Conservation (phyloP, 53 echinoderm and acorn worm genomes). For the Hippasteria phrygiana region DNA sequence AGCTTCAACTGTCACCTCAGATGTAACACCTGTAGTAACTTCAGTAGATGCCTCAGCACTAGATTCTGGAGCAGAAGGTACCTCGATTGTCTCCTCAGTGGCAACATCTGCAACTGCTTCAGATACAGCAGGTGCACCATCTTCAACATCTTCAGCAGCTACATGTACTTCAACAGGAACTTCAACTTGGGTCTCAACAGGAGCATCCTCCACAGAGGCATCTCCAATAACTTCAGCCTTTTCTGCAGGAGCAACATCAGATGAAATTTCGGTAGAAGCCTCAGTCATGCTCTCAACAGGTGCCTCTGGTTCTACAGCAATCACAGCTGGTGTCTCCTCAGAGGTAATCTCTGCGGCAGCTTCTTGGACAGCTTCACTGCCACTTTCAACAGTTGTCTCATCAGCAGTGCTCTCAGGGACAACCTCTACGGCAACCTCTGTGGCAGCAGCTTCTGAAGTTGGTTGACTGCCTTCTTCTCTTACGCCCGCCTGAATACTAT, state of each 20-base stretch:
- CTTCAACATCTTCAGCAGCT: slow-evolving; percentile 29
- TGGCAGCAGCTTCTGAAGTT: slow-evolving; percentile 26
- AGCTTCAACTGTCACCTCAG: slow-evolving; percentile 4
- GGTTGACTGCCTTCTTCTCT: slow-evolving; percentile 31
- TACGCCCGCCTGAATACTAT: not conserved
- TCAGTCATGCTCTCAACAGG: not conserved
- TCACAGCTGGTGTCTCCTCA: not conserved
- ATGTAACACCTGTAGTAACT: not conserved
- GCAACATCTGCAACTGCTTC: not conserved
- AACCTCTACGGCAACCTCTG: slow-evolving; percentile 19
- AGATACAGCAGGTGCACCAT: slow-evolving; percentile 2
- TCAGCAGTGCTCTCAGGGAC: slow-evolving; percentile 5
- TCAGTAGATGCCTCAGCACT: not conserved
- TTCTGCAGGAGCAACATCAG: not conserved
- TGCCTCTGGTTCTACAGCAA: not conserved
- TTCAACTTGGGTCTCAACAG: not conserved
- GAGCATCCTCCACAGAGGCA: not conserved
- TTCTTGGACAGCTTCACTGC: slow-evolving; percentile 11
- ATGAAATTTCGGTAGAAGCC: not conserved
- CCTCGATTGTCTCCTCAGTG: not conserved
- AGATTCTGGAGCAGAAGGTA: not conserved
- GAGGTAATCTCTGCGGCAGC: not conserved
- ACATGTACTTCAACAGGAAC: not conserved
- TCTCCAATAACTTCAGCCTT: not conserved
- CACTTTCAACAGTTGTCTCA: not conserved